phyloP scores from a whole-genome alignment of 2,113 vertebrate genomes.

The Sciurus niger region DNA sequence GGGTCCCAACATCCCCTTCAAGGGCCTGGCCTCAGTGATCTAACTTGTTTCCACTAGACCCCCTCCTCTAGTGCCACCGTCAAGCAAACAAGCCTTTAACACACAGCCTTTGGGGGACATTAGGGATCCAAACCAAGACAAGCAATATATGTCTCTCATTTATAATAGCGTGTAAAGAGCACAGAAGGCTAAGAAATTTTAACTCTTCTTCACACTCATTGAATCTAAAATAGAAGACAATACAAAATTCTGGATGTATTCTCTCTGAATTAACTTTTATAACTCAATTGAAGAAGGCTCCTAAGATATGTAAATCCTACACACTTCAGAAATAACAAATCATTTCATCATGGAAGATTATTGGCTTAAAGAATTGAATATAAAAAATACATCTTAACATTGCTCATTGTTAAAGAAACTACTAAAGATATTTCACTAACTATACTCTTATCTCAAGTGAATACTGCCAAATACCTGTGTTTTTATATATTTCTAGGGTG shows the following conservation, averaged over 20 bases:
- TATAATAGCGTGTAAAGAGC: conserved; percentile 10
- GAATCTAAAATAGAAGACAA: conserved; percentile 66
- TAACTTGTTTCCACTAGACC: background rate
- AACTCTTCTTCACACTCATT: conserved; percentile 12
- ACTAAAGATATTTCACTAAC: conserved; percentile 54
- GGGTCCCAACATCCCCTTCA: background rate
- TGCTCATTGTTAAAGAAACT: conserved; percentile 56
- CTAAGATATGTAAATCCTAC: conserved; percentile 81
- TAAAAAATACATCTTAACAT: conserved; percentile 54
- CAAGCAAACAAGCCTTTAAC: background rate
- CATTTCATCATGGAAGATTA: conserved; percentile 78
- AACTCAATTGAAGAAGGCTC: conserved; percentile 69
- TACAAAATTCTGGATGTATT: conserved; percentile 64
- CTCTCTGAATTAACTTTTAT: conserved; percentile 77
- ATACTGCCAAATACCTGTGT: conserved; percentile 41
- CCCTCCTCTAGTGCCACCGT: background rate
- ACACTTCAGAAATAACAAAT: conserved; percentile 77
- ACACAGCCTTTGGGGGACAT: background rate
- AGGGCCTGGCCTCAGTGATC: too few relatives aligned
- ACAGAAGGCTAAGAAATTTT: background rate
- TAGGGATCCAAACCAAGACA: background rate
- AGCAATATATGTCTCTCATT: background rate
- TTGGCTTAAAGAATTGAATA: conserved; percentile 73
- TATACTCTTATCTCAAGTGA: conserved; percentile 61
- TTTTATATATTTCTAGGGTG: background rate